These are phyloP conservation scores for Callyntrura guangdongensis DNA, from an alignment of 2,888 invertebrate genomes.

Conservation along the genomic window DNA sequence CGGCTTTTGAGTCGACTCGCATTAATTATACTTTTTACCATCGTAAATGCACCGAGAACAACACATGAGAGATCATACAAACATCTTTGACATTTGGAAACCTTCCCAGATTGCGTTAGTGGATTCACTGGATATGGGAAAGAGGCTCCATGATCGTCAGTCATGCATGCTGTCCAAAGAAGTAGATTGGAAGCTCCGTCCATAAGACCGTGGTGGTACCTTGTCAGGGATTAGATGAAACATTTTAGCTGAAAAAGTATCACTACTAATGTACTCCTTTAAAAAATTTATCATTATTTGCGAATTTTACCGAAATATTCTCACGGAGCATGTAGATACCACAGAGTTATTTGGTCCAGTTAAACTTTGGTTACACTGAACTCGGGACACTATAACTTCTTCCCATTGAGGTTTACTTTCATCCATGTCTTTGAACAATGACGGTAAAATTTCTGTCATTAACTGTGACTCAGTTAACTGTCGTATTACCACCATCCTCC, in stretches of 20 bases:
- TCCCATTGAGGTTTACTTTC: slow-evolving; percentile 83
- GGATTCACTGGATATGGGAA: slow-evolving; percentile 81
- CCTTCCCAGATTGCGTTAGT: slow-evolving; percentile 63
- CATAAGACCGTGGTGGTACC: slow-evolving; percentile 81
- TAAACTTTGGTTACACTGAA: slow-evolving; percentile 54
- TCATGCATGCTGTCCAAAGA: slow-evolving; percentile 79
- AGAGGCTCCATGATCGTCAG: slow-evolving; percentile 61
- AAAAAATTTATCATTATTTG: background rate
- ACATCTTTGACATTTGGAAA: slow-evolving; percentile 64
- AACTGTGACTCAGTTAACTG: slow-evolving; percentile 77
- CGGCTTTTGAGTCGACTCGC: slow-evolving; percentile 75
- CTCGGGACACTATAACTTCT: slow-evolving; percentile 79
- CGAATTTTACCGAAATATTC: slow-evolving; percentile 74
- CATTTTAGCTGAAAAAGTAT: too few relatives aligned
- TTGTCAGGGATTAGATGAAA: background rate
- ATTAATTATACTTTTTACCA: slow-evolving; percentile 77
- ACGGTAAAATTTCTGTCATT: slow-evolving; percentile 69
- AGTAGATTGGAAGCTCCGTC: slow-evolving; percentile 81
- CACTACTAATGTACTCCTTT: background rate
- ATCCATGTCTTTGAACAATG: slow-evolving; percentile 79
- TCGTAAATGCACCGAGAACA: slow-evolving; percentile 77
- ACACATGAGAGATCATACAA: slow-evolving; percentile 74
- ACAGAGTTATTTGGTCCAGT: background rate
- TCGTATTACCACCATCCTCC: slow-evolving; percentile 14
- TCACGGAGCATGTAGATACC: slow-evolving; percentile 29